Conservation (phyloP, 2,113 vertebrate species). For the Corythaeola cristata region DNA sequence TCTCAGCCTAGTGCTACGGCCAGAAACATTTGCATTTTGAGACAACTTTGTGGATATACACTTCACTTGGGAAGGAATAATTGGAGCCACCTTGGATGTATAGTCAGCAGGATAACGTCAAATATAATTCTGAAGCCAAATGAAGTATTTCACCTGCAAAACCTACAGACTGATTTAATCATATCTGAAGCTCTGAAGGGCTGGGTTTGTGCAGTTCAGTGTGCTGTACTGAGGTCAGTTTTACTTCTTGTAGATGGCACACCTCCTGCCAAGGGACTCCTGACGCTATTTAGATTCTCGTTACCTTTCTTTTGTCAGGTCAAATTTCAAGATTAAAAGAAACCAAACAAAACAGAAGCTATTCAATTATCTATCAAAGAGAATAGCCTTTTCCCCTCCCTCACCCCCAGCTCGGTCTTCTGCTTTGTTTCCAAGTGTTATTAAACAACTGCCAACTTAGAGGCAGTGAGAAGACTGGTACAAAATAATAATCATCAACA, state of each 20-base stretch:
- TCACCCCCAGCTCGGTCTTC: not conserved
- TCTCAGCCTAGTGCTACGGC: not conserved
- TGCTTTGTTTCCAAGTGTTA: not conserved
- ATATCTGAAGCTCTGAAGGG: not conserved
- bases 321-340: not conserved
- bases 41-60: not conserved
- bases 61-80: not conserved
- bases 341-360: not conserved
- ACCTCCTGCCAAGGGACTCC: not conserved
- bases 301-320: not conserved
- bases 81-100: fast-evolving
- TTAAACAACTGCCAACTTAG: not conserved
- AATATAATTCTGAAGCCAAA: not conserved
- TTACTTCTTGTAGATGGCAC: not conserved
- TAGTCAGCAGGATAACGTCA: not conserved
- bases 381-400: not conserved
- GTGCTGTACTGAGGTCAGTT: not conserved
- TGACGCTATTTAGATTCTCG: not conserved
- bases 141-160: not conserved
- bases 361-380: not conserved
- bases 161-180: not conserved
- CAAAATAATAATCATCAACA: not conserved
- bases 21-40: not conserved
- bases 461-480: not conserved
- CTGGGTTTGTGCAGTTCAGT: not conserved